phyloP scores from a whole-genome alignment of 2,797 vertebrate genomes.

The Galago senegalensis region DNA sequence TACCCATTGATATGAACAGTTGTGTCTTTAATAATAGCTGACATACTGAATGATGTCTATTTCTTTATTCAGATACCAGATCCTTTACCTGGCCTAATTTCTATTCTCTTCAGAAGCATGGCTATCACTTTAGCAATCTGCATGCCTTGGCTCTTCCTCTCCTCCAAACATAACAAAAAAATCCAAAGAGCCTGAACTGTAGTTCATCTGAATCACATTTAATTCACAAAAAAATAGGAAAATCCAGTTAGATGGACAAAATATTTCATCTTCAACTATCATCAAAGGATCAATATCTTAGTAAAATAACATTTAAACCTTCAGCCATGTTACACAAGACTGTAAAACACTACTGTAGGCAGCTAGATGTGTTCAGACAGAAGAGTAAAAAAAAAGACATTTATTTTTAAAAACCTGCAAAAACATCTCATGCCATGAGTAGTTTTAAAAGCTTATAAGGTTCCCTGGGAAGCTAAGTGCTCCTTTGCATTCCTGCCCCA shows the following conservation, averaged over 20 bases:
- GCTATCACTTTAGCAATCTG: background rate
- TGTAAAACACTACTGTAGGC: background rate
- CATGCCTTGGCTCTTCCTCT: background rate
- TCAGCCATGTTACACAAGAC: background rate
- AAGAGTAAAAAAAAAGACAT: background rate
- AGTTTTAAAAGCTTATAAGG: background rate
- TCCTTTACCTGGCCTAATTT: background rate
- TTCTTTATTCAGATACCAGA: background rate
- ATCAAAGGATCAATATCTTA: conserved; percentile 29
- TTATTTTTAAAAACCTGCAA: conserved; percentile 17
- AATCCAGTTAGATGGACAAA: conserved; percentile 15
- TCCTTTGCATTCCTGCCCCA: background rate
- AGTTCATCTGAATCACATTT: background rate
- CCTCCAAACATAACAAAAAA: conserved; percentile 36
- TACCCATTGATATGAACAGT: background rate
- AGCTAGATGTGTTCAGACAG: conserved; percentile 34
- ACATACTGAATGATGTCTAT: background rate
- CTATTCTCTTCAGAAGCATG: conserved; percentile 12
- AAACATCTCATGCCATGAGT: background rate
- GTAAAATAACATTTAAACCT: conserved; percentile 60
- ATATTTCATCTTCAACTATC: conserved; percentile 10
- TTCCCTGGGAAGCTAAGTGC: background rate
- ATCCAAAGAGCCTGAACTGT: background rate
- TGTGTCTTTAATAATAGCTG: background rate
- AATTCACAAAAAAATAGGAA: background rate